These are phyloP conservation scores for Perca schrenkii DNA, from an alignment of 2,113 vertebrate species.

Conservation along the genomic window DNA sequence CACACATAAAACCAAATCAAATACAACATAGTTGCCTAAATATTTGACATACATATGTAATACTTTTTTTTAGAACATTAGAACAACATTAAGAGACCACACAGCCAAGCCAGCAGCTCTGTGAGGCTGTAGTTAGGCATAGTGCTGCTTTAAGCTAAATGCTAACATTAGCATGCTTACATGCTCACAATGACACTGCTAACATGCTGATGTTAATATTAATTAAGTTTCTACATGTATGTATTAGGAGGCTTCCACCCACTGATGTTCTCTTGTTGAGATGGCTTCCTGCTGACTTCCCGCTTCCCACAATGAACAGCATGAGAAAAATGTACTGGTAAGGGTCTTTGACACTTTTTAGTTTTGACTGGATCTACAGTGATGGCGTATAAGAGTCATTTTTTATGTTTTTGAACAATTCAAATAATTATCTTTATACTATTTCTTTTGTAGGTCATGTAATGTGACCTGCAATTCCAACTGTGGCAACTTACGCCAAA, in stretches of 20 bases:
- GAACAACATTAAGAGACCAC: neutral
- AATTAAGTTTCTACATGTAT: neutral
- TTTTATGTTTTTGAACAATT: neutral
- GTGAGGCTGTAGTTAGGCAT: neutral
- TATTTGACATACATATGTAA: neutral
- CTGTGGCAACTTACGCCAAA: neutral
- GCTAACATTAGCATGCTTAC: neutral
- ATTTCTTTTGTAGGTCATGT: neutral
- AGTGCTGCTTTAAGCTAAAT: neutral
- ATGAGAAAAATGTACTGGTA: neutral
- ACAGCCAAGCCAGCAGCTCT: neutral
- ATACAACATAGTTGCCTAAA: neutral
- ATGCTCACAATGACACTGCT: neutral
- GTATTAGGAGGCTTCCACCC: neutral
- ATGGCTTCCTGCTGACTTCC: neutral
- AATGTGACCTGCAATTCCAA: neutral
- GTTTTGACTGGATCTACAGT: neutral
- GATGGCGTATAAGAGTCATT: neutral
- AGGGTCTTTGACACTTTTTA: neutral
- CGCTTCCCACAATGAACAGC: neutral
- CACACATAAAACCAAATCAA: neutral
- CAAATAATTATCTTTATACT: neutral
- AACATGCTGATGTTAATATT: neutral
- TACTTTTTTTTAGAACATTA: neutral
- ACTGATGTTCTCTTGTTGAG: neutral